Conservation (phyloP, 2,888 invertebrate genomes). For the Chrysina gloriosa region DNA sequence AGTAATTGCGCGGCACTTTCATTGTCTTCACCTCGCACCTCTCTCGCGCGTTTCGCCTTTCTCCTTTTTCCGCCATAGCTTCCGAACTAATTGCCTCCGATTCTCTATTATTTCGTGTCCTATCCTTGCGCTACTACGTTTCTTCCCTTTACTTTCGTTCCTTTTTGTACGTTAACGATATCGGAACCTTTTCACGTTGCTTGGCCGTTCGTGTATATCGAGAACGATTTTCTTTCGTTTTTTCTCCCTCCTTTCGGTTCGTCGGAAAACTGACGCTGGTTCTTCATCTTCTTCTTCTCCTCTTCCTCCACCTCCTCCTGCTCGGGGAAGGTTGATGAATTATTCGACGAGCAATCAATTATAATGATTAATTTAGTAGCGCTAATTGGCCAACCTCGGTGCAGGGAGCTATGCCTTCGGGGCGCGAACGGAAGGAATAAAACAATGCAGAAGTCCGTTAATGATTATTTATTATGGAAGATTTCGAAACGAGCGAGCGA, state of each 20-base stretch:
- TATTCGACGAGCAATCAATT: constrained; percentile 7
- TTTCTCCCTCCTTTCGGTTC: background rate
- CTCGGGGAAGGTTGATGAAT: constrained; percentile 4
- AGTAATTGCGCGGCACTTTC: constrained; percentile 6
- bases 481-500: background rate
- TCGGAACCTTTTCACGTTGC: background rate
- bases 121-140: background rate
- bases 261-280: background rate
- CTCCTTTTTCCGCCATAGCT: background rate
- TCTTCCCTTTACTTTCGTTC: background rate
- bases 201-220: too few relatives aligned
- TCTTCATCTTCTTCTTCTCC: too few relatives aligned
- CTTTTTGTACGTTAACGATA: too few relatives aligned
- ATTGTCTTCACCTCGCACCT: background rate
- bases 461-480: constrained; percentile 5
- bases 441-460: background rate
- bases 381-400: constrained; percentile 15
- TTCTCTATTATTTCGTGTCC: background rate
- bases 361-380: constrained; percentile 26
- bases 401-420: too few relatives aligned
- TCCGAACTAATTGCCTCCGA: background rate
- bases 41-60: background rate
- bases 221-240: background rate
- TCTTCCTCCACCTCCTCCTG: background rate
- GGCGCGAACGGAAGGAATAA: background rate